phyloP scores from a whole-genome alignment of 64 coral and sea anemone species.

The Acropora yongei region DNA sequence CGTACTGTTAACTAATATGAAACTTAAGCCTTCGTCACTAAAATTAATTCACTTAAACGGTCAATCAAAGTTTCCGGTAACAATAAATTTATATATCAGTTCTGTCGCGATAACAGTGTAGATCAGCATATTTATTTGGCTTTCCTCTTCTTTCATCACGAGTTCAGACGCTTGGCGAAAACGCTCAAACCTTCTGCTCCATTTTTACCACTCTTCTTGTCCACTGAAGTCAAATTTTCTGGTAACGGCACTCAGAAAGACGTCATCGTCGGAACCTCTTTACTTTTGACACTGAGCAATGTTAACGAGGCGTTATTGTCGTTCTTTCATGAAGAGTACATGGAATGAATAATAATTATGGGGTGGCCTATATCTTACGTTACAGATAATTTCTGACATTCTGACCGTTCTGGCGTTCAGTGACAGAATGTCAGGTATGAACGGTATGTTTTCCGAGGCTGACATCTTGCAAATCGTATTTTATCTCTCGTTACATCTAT shows the following conservation, averaged over 20 bases:
- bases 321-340: background rate
- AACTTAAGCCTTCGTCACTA: too few relatives aligned
- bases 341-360: background rate
- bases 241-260: background rate
- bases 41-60: too few relatives aligned
- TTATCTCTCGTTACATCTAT: too few relatives aligned
- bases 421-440: too few relatives aligned
- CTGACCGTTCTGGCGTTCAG: too few relatives aligned
- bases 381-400: background rate
- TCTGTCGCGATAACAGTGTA: background rate
- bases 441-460: too few relatives aligned
- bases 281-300: conserved; percentile 45
- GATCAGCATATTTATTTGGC: conserved; percentile 55
- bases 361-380: background rate
- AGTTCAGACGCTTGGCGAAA: conserved; percentile 47
- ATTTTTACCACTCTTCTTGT: conserved; percentile 53
- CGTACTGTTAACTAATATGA: too few relatives aligned
- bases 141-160: conserved; percentile 37
- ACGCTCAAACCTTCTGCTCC: conserved; percentile 54
- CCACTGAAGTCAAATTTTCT: conserved; percentile 42
- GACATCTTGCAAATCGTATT: too few relatives aligned
- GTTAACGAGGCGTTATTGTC: background rate
- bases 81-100: too few relatives aligned
- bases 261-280: conserved; percentile 13
- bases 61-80: too few relatives aligned